Base-by-base conservation (phyloP, 2,113 vertebrate genomes). In the Etheostoma cragini region DNA sequence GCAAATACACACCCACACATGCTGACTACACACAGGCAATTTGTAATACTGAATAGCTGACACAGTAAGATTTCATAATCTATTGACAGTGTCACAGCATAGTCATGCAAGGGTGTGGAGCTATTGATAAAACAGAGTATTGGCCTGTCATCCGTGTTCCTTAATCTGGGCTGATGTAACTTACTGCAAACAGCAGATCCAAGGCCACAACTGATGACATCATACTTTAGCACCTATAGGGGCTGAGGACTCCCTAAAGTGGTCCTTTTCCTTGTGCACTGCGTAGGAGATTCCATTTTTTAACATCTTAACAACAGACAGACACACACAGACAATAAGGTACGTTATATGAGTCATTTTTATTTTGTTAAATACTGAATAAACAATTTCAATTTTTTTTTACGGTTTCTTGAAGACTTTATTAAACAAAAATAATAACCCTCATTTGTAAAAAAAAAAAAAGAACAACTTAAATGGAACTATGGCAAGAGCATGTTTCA, bases 1-100 rank as follows among this genome's bases (percentile, higher is more conserved):
- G 35, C 17, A 13, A 45, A 35, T 52, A 22, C 50, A 3, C 46
- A 5, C 1, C 0, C 70, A 42, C 3, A 5, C 76, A 73, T 13
- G 24, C 57, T 10, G 24, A 62, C 90, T 84, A 70, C 85, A 89
- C 83, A 52, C 79, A 69, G 69, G 89, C 91, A 94, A 91, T 93
- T 91, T 94, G 89, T 94, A 90, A 88, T 93, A 94, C 93, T 92
- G 92, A 93, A 88, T 86, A 90, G 90, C 90, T 93, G 93, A 91
- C 92, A 92, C 85, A 82, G 85, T 85, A 62, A 81, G 81, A 90
- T 92, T 93, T 92, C 87, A 85, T 90, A 89, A 88, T 91, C 84
- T 92, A 93, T 93, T 89, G 86, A 87, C 86, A 78, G 83, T 89
- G 87, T 91, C 86, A 87, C 67, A 86, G 85, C 82, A 85, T 76